Evolutionary conservation across 23 tunicate species (phyloP), one percentile per base, ranked within the genome.

Genomic region (Trididemnum miniatum): DNA sequence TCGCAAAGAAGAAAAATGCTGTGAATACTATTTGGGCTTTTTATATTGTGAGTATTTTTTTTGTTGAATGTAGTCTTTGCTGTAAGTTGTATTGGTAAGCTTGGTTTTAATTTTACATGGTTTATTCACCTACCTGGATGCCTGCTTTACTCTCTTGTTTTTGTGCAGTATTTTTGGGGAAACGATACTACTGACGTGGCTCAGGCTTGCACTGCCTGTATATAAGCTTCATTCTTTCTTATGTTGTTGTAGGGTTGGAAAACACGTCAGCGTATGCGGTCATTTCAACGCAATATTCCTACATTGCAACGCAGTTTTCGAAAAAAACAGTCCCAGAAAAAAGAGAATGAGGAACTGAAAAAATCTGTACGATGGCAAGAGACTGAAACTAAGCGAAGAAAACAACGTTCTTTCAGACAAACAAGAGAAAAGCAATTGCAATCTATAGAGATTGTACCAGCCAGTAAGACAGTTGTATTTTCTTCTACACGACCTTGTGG

Each of bases 1-100:
- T 77, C 18, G 65, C 78, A 1, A 81, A 83, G 50, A 35, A 84
- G 71, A 91, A 62, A 35, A 80, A 85, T 35, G 97, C 97, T 5
- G 97, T 59, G 35, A 60, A 24, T 30, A 67, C 69, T 1, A 91
- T 91, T 25, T 91, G 97, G 97, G 97, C 90, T 52, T 57, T 82
- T 27, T 91, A 86, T 54, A 44, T 51, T 36, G 90, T 85, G 26
- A 71, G 76, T 25, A n/a, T n/a, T n/a, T n/a, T n/a, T n/a, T n/a
- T n/a, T n/a, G n/a, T n/a, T n/a, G n/a, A n/a, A n/a, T n/a, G n/a
- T n/a, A n/a, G n/a, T n/a, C n/a, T n/a, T n/a, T n/a, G n/a, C n/a
- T n/a, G n/a, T n/a, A n/a, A n/a, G n/a, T n/a, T n/a, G n/a, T n/a
- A n/a, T n/a, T n/a, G n/a, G n/a, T n/a, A n/a, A n/a, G n/a, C n/a